Conservation (phyloP, 2,888 invertebrate species). For the Hermaeophaga mercurialis region DNA sequence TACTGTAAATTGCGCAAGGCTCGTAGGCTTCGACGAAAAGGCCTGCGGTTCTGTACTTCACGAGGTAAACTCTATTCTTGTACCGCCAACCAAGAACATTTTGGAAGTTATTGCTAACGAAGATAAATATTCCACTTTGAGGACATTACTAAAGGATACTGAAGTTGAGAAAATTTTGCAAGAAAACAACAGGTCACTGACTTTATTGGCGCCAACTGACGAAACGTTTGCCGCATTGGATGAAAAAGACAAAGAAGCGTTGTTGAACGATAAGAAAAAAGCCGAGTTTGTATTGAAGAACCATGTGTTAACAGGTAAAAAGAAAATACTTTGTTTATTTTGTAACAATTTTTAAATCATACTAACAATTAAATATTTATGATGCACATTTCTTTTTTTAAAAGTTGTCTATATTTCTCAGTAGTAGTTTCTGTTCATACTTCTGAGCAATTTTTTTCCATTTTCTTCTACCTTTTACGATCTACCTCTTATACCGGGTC, state of each 20-base stretch:
- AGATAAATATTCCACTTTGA: slow-evolving; percentile 57
- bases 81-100: slow-evolving; percentile 60
- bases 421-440: too few species aligned
- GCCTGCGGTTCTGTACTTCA: slow-evolving; percentile 73
- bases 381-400: too few species aligned
- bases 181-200: slow-evolving; percentile 58
- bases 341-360: too few species aligned
- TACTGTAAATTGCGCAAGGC: slow-evolving; percentile 70
- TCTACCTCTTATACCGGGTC: too few species aligned
- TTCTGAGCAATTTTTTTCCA: too few species aligned
- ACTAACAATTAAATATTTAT: too few species aligned
- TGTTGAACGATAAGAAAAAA: slow-evolving; percentile 59
- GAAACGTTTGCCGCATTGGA: slow-evolving; percentile 61
- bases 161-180: slow-evolving; percentile 59
- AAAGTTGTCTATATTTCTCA: too few species aligned
- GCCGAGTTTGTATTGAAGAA: slow-evolving; percentile 59
- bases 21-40: slow-evolving; percentile 66
- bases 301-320: slow-evolving; percentile 60
- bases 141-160: slow-evolving; percentile 57
- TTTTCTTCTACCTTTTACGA: too few species aligned
- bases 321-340: not conserved
- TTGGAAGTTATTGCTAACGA: slow-evolving; percentile 59
- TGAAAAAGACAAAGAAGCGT: slow-evolving; percentile 56
- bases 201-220: slow-evolving; percentile 65
- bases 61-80: slow-evolving; percentile 65